phyloP scores from a whole-genome alignment of 2,113 vertebrate species.

The Amazona vittata region DNA sequence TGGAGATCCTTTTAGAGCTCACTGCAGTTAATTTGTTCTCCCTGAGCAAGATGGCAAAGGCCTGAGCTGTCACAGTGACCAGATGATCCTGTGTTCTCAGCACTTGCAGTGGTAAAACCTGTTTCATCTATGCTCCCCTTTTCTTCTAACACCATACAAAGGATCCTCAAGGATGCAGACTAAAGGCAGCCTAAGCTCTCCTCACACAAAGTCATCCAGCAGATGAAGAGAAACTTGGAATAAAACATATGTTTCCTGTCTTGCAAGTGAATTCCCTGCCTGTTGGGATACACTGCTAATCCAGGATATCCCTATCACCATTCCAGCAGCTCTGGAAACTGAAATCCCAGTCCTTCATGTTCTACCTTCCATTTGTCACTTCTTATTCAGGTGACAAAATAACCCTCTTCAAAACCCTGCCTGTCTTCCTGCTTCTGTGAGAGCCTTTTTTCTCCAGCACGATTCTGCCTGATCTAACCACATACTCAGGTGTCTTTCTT shows the following conservation, averaged over 20 bases:
- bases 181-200: neutral
- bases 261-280: neutral
- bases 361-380: slow-evolving; percentile 7
- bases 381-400: slow-evolving; percentile 30
- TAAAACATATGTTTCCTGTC: neutral
- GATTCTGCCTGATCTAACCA: neutral
- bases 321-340: neutral
- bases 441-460: neutral
- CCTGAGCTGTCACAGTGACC: neutral
- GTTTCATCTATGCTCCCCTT: neutral
- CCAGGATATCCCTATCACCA: neutral
- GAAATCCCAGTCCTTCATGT: neutral
- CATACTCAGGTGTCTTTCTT: neutral
- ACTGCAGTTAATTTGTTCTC: neutral
- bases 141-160: neutral
- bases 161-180: neutral
- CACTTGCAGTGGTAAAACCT: neutral
- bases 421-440: neutral
- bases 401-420: slow-evolving; percentile 3
- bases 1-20: neutral
- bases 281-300: neutral
- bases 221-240: neutral
- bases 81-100: neutral
- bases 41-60: neutral
- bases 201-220: neutral